phyloP scores from a whole-genome alignment of 2,113 vertebrate species.

The Ginglymostoma cirratum region DNA sequence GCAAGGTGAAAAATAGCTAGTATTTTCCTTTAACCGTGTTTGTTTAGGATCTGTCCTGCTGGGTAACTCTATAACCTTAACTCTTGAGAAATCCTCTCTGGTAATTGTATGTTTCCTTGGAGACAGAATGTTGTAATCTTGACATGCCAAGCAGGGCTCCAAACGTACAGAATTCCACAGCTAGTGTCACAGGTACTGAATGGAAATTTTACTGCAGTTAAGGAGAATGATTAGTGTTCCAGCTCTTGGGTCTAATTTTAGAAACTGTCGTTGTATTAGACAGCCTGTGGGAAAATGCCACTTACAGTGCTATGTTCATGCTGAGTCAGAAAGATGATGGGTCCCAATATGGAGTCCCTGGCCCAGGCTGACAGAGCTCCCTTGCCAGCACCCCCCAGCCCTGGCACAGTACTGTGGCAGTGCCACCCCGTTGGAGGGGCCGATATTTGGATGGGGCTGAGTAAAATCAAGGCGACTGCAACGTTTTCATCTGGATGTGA shows the following conservation, averaged over 20 bases:
- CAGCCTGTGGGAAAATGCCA: background rate
- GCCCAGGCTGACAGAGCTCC: background rate
- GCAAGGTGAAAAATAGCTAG: too few relatives aligned
- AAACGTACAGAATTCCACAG: background rate
- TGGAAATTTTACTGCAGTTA: background rate
- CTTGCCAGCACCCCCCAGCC: too few relatives aligned
- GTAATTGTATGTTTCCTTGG: background rate
- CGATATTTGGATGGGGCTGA: background rate
- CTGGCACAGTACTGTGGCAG: background rate
- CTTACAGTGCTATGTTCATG: background rate
- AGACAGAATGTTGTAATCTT: background rate
- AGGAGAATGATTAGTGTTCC: background rate
- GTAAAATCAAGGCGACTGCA: too few relatives aligned
- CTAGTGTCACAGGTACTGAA: background rate
- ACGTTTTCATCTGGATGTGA: background rate
- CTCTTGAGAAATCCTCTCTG: too few relatives aligned
- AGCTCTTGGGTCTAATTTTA: too few relatives aligned
- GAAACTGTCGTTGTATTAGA: background rate
- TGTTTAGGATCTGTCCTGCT: too few relatives aligned
- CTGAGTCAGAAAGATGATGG: background rate
- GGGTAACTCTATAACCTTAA: too few relatives aligned
- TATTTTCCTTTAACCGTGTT: too few relatives aligned
- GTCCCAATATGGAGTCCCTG: background rate
- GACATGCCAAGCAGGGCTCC: background rate
- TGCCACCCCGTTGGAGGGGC: background rate